These are phyloP conservation scores for Tenthredo notha DNA, from an alignment of 2,888 invertebrate species.

Conservation along the genomic window DNA sequence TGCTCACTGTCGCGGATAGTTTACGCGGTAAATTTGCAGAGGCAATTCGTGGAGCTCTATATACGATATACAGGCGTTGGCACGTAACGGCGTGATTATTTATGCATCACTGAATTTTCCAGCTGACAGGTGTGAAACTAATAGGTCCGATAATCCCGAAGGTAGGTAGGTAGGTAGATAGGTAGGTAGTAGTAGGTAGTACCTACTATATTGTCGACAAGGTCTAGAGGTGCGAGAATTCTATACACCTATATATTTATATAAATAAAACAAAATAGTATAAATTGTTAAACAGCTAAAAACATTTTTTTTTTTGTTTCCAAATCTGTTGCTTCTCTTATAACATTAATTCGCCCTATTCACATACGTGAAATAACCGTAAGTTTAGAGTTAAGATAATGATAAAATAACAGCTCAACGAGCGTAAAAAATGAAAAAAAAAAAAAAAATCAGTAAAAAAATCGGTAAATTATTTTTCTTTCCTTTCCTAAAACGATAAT, in stretches of 20 bases:
- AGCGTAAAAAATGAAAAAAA: neutral
- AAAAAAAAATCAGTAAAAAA: neutral
- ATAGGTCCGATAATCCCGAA: slow-evolving; percentile 50
- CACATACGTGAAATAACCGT: neutral
- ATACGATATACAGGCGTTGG: neutral
- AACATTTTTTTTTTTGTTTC: neutral
- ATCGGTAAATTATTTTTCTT: too few species aligned
- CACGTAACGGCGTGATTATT: slow-evolving; percentile 44
- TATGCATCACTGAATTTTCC: slow-evolving; percentile 53
- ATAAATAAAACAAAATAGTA: neutral
- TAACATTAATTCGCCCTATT: neutral
- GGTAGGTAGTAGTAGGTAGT: neutral
- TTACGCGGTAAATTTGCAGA: slow-evolving; percentile 34
- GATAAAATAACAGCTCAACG: neutral
- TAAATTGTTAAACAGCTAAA: neutral
- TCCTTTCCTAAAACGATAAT: neutral
- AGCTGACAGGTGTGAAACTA: slow-evolving; percentile 52
- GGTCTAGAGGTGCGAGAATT: neutral
- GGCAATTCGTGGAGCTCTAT: slow-evolving; percentile 30
- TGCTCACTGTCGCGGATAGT: slow-evolving; percentile 2
- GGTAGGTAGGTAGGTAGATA: neutral
- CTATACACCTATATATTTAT: neutral
- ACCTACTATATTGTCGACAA: neutral
- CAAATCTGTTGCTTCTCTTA: neutral
- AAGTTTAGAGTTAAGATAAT: neutral